Evolutionary conservation across 2,797 vertebrate species (phyloP), one percentile per base, ranked within the genome.

Genomic region (Coreius guichenoti): DNA sequence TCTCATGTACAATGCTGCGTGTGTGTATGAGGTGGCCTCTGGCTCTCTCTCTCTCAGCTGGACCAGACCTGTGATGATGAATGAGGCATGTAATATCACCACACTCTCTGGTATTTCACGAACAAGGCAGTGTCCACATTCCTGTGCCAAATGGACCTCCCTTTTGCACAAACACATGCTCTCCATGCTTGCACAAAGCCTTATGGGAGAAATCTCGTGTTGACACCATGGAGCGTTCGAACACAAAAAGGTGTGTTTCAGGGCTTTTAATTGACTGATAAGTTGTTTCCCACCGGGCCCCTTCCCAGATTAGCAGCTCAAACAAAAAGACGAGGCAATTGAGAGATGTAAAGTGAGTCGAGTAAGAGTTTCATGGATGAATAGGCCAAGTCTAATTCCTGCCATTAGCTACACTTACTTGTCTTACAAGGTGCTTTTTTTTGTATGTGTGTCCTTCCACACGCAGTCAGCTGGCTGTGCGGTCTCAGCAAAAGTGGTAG

Each of bases 41-140:
- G 67, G 67, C 80, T 82, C 70, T 76, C 82, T 83, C 82, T 83
- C 81, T 80, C 77, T 79, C 79, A 69, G 76, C 83, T 70, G 49
- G 84, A 89, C 67, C 47, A 86, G 81, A 47, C 43, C 78, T 65
- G 84, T 82, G 39, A 63, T 92, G 93, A 95, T 94, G 91, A 95
- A 95, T 95, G 92, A 92, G 94, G 93, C 89, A 93, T 93, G 92
- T 91, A 93, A 94, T 95, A 95, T 93, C 88, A 78, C 82, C 73
- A 84, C 85, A 92, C 92, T 94, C 89, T 75, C 91, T 92, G 93
- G 88, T 88, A 87, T 94, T 87, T 89, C 87, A 89, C 89, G 47
- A 93, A 92, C 84, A 79, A 51, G 73, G 68, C 77, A 43, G 36
- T 58, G 75, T 79, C 49, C 16, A 33, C 77, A 80, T 74, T 80